Percentiles rank a stretch among this genome's conserved stretches.
These are phyloP conservation scores for Horisme vitalbata DNA, from an alignment of 2,888 invertebrate species.

Conservation along the genomic window DNA sequence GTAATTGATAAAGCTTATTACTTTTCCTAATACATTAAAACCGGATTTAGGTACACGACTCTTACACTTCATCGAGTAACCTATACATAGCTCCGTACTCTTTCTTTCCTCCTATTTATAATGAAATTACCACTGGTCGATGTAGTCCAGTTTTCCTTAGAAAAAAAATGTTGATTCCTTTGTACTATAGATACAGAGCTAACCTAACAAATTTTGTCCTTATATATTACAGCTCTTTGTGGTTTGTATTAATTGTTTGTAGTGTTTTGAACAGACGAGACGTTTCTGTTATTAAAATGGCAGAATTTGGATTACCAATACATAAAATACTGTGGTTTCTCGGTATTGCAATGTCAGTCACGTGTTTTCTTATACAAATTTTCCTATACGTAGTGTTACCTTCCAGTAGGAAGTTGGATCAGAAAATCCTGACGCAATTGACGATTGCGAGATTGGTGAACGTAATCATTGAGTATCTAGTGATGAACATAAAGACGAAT, in stretches of 20 bases:
- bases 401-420: conserved; percentile 54
- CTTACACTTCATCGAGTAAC: too few species aligned
- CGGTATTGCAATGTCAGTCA: neutral
- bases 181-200: too few species aligned
- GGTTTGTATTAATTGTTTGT: neutral
- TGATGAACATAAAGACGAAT: conserved; percentile 9
- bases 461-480: conserved; percentile 44
- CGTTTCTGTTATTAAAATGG: conserved; percentile 6
- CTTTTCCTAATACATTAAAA: too few species aligned
- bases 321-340: neutral
- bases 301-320: neutral
- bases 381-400: conserved; percentile 42
- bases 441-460: conserved; percentile 53
- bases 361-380: conserved; percentile 43
- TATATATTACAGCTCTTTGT: too few species aligned
- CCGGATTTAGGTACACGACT: too few species aligned
- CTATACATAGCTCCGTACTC: too few species aligned
- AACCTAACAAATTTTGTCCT: too few species aligned
- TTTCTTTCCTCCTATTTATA: too few species aligned
- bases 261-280: neutral
- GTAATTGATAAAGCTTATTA: too few species aligned
- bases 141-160: too few species aligned
- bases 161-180: too few species aligned
- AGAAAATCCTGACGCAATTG: conserved; percentile 55
- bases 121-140: too few species aligned